Percentiles rank a stretch among this genome's conserved stretches.
Conservation (phyloP, 2,797 vertebrate genomes). For the Dendrocincla tyrannina region DNA sequence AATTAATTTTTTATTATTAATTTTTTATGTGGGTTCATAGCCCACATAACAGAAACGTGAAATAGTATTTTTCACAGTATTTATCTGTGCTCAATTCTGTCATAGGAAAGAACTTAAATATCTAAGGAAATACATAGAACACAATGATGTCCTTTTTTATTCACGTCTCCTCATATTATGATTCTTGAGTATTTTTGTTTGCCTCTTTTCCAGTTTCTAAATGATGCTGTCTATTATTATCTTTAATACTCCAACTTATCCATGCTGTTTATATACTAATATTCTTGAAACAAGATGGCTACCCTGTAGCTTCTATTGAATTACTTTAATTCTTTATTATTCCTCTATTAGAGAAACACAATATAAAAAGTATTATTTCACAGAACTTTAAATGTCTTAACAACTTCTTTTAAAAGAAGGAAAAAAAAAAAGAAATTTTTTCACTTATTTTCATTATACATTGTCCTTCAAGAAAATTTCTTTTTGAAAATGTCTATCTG, state of each 20-base stretch:
- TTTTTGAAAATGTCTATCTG: not conserved
- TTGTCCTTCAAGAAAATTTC: not conserved
- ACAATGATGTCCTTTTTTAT: not conserved
- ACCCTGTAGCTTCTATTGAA: not conserved
- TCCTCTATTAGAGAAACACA: not conserved
- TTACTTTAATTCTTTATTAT: not conserved
- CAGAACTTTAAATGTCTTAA: not conserved
- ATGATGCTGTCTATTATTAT: not conserved
- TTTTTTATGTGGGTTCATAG: too few species aligned
- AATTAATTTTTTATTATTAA: not conserved
- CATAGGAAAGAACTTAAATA: not conserved
- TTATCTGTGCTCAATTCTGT: not conserved
- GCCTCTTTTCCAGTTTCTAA: not conserved
- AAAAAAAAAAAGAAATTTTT: not conserved
- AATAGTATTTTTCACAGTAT: not conserved
- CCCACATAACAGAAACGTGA: not conserved
- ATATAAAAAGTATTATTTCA: not conserved
- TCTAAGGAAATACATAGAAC: not conserved
- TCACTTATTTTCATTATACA: not conserved
- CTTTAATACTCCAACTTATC: not conserved
- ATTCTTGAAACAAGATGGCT: not conserved
- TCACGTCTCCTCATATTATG: not conserved
- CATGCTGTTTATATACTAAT: not conserved
- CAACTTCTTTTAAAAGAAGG: not conserved
- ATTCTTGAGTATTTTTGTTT: not conserved